phyloP scores from a whole-genome alignment of 1,140 invertebrate genomes.

The Gyrodactylus salaris region DNA sequence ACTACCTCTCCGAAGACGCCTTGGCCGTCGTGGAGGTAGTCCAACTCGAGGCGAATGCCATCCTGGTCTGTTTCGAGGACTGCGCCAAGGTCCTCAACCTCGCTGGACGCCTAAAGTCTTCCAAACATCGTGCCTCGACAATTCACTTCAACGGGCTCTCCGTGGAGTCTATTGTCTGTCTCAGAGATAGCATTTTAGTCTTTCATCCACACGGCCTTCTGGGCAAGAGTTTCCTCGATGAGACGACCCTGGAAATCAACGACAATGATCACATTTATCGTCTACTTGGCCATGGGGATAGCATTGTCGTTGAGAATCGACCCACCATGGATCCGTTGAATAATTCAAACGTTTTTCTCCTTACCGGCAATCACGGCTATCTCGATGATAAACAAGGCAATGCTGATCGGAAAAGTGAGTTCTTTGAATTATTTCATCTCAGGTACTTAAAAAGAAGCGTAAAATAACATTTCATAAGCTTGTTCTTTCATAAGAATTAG shows the following conservation, averaged over 20 bases:
- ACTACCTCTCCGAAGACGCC: background rate
- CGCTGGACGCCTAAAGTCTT: background rate
- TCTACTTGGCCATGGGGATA: background rate
- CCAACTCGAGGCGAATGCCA: background rate
- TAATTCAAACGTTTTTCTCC: slow-evolving; percentile 1
- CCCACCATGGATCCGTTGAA: background rate
- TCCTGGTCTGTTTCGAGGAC: slow-evolving; percentile 4
- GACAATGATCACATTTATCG: slow-evolving; percentile 3
- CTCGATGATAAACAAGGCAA: no score
- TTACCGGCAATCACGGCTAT: no score
- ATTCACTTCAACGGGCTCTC: background rate
- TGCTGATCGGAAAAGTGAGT: no score
- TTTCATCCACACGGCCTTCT: slow-evolving; percentile 6
- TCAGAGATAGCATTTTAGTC: background rate
- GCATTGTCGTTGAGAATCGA: slow-evolving; percentile 3
- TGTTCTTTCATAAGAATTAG: no score
- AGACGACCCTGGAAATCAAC: background rate
- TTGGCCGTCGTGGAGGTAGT: background rate
- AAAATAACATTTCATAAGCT: no score
- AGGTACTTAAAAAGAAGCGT: no score
- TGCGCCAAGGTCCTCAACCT: background rate
- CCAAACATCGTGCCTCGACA: background rate
- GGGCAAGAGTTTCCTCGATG: background rate
- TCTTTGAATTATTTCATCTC: no score
- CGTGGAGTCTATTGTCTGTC: background rate